Base-by-base conservation (phyloP, 2,888 invertebrate species). In the Quadriops clusia region DNA sequence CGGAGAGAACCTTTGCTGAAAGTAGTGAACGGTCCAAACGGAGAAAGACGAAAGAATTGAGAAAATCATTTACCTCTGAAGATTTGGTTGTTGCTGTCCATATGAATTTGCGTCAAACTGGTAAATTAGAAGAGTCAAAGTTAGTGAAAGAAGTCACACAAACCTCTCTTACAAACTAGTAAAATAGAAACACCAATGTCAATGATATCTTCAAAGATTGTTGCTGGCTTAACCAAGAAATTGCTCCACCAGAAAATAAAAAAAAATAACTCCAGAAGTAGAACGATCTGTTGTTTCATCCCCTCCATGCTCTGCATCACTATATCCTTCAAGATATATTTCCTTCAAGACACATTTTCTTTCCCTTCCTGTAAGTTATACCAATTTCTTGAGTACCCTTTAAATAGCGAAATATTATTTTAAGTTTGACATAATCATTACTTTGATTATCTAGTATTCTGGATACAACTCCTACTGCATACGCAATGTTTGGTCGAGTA, bases 371-470 rank as follows among this genome's bases (percentile, higher is more conserved):
- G 10, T 16, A 16, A 31, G 14, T 14, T 15, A 32, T 28, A 17
- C 27, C 31, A 17, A 13, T 3, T 11, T 28, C 7, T n/a, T 10
- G 13, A 16, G 32, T 34, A 7, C 9, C 24, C 9, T 12, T 33
- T 3, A 25, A 11, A 17, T 34, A 34, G 15, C 32, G 18, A 9
- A 34, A 24, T 13, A 34, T 33, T 9, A 30, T 23, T 17, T 34
- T 34, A 23, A 34, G 14, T 9, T 23, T 23, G 8, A 10, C 11
- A 10, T 33, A 15, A 8, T n/a, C 15, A 14, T 11, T 5, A 10
- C 23, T 22, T 5, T 28, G 31, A 14, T 33, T 31, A 16, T 31
- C 14, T 9, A 33, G 17, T 2, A 6, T 5, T 21, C 33, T 32
- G 11, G 32, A 18, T n/a, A 17, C 17, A 4, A 32, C 8, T 13